phyloP scores from a whole-genome alignment of 2,113 vertebrate genomes.

The Oryzias curvinotus region DNA sequence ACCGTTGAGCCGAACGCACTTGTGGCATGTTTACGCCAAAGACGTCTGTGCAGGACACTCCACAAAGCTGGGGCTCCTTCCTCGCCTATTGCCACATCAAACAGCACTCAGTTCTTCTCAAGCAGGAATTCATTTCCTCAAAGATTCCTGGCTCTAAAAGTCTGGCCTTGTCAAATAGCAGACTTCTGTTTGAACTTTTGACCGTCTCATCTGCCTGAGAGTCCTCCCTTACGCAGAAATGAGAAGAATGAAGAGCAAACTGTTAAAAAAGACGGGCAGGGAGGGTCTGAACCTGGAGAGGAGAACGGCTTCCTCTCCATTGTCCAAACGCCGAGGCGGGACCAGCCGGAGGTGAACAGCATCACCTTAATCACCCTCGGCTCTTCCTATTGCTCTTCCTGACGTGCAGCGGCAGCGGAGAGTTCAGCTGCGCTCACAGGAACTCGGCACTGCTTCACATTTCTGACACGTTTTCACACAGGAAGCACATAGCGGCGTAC shows the following conservation, averaged over 20 bases:
- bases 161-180: neutral
- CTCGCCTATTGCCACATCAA: neutral
- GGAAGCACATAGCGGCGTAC: constrained; percentile 14
- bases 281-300: constrained; percentile 65
- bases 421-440: constrained; percentile 22
- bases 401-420: constrained; percentile 32
- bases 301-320: constrained; percentile 52
- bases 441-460: constrained; percentile 3
- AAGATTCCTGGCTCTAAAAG: neutral
- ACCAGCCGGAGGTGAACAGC: constrained; percentile 57
- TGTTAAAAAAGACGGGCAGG: constrained; percentile 22
- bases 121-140: neutral
- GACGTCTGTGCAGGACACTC: neutral
- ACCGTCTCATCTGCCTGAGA: neutral
- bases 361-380: constrained; percentile 69
- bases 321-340: constrained; percentile 63
- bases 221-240: constrained; percentile 1
- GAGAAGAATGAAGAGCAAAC: constrained; percentile 10
- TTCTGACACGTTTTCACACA: constrained; percentile 24
- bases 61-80: neutral
- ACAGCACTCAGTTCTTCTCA: neutral
- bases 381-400: constrained; percentile 71
- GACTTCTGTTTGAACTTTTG: neutral
- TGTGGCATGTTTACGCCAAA: neutral
- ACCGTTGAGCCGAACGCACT: neutral